Conservation (phyloP, 2,113 vertebrate genomes). For the Eudyptes chrysolophus region DNA sequence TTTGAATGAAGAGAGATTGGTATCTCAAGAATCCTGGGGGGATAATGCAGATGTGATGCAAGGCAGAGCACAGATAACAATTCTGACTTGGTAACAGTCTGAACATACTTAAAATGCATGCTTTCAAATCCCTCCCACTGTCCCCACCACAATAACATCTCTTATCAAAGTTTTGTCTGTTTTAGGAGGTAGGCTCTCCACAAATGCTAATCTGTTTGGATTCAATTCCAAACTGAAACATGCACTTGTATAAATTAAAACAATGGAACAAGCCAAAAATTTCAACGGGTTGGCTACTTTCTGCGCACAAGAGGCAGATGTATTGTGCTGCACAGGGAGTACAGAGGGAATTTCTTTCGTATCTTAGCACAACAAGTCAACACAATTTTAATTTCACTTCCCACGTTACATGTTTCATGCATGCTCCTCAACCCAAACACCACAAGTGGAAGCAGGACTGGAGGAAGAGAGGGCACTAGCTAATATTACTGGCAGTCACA, state of each 20-base stretch:
- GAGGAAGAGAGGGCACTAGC: neutral
- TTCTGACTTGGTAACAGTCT: conserved; percentile 1
- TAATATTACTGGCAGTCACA: neutral
- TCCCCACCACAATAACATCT: neutral
- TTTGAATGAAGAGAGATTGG: conserved; percentile 1
- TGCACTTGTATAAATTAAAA: neutral
- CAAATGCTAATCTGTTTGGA: neutral
- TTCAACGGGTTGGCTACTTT: neutral
- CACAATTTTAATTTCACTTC: neutral
- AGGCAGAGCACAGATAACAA: conserved; percentile 53
- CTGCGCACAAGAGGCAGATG: neutral
- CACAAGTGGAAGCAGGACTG: neutral
- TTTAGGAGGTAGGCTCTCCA: neutral
- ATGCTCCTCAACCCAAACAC: neutral
- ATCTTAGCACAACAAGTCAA: neutral
- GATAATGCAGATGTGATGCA: conserved; percentile 32
- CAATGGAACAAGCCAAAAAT: neutral
- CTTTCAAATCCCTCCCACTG: conserved; percentile 48
- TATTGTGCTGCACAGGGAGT: neutral
- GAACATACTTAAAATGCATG: neutral
- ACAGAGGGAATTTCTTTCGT: neutral
- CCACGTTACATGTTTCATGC: neutral
- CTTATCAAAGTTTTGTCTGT: neutral
- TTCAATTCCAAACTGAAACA: neutral
- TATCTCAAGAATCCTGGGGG: conserved; percentile 55